Conservation (phyloP, 2,797 vertebrate species). For the Trachops cirrhosus region DNA sequence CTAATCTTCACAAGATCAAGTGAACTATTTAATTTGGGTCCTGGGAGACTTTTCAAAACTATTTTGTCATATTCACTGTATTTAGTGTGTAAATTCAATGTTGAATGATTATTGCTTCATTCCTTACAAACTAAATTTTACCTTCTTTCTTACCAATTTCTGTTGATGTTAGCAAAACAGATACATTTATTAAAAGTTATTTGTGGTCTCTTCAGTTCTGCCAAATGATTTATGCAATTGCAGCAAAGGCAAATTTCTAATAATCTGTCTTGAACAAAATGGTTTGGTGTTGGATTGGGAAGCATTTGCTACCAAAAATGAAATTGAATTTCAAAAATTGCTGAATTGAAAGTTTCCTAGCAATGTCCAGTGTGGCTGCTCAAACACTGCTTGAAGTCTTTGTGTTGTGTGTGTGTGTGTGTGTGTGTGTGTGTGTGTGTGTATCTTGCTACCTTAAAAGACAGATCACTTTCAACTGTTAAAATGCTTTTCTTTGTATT, state of each 20-base stretch:
- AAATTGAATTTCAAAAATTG: background rate
- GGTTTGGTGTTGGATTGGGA: background rate
- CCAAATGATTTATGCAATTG: constrained; percentile 9
- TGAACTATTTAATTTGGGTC: constrained; percentile 4
- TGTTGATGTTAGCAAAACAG: constrained; percentile 37
- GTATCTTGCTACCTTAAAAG: background rate
- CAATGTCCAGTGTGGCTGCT: background rate
- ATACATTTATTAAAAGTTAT: constrained; percentile 55
- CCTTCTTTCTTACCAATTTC: background rate
- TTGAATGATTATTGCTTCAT: background rate
- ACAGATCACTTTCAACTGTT: background rate
- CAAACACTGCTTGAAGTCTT: background rate
- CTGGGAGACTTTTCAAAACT: constrained; percentile 31
- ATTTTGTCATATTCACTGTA: constrained; percentile 11
- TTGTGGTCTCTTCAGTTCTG: constrained; percentile 26
- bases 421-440: too few species aligned
- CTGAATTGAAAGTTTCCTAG: background rate
- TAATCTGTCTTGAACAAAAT: background rate
- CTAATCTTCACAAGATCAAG: background rate
- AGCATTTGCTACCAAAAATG: background rate
- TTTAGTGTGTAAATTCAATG: constrained; percentile 32
- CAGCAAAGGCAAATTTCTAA: constrained; percentile 5
- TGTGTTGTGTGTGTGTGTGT: too few species aligned
- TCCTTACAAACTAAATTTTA: constrained; percentile 4
- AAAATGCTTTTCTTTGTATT: background rate